Evolutionary conservation across 2,113 vertebrate genomes (phyloP), one percentile per base, ranked within the genome.

Genomic region (Trichechus manatus): DNA sequence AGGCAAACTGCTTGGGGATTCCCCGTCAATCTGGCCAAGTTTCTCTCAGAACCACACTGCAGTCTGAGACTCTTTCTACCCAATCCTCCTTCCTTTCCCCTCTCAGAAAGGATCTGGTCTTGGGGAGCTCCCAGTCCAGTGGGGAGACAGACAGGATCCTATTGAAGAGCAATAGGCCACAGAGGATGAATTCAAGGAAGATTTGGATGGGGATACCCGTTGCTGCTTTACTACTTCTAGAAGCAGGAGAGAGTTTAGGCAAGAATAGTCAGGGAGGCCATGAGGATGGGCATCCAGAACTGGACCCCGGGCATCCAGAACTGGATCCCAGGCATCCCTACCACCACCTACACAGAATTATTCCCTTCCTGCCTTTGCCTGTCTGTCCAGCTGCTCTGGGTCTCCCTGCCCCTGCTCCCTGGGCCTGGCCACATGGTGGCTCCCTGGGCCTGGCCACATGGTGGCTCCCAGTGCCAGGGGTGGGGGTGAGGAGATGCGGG

Each of bases 381-480:
- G 36, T 42, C 59, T 81, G 20, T 79, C 66, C 39, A 59, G 77
- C 85, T 42, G 25, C 22, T 91, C 66, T 29, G 1, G 27, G 70
- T 15, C 66, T 72, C 47, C 59, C 64, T 75, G 23, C 14, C 74
- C 64, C 79, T 89, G n/a, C 39, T 96, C 89, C 29, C 61, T 70
- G 39, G 44, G 90, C 75, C 82, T 90, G 68, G 39, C 79, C 92
- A 87, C 80, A 85, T 61, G 87, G 61, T 92, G 68, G 31, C 85
- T 96, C 89, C 29, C 61, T 70, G 39, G 44, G 90, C 75, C 81
- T 89, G 68, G 39, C 80, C 92, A 87, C 81, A 85, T 56, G 87
- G 61, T 92, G 68, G 31, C 85, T 94, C 94, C 93, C 82, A 88
- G 75, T 68, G 25, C 75, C 94, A 96, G 93, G 89, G 91, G 90